Conservation (phyloP, 2,797 vertebrate genomes). For the Myotis planiceps region DNA sequence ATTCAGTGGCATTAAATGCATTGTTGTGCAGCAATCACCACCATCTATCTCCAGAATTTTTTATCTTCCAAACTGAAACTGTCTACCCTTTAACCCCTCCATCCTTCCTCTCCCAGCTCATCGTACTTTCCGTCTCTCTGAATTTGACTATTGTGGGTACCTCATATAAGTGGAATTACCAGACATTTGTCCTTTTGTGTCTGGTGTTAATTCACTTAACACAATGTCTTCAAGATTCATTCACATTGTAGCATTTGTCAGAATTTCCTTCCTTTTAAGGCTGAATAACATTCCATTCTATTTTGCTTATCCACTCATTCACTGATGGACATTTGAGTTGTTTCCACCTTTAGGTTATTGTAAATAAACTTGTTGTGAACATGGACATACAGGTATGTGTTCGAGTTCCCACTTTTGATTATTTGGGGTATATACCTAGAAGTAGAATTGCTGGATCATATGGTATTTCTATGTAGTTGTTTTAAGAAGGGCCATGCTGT, state of each 20-base stretch:
- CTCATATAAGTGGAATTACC: neutral
- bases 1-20: neutral
- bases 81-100: neutral
- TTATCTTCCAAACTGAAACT: neutral
- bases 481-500: neutral
- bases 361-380: neutral
- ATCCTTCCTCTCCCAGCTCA: neutral
- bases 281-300: neutral
- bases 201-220: neutral
- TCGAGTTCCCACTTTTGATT: neutral
- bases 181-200: neutral
- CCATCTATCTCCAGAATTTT: neutral
- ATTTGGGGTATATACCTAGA: neutral
- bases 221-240: neutral
- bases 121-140: neutral
- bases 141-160: neutral
- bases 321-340: neutral
- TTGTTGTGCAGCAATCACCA: neutral
- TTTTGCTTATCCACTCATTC: neutral
- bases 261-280: neutral
- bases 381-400: neutral
- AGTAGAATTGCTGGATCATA: neutral
- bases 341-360: neutral
- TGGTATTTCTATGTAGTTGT: neutral
- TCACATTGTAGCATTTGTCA: neutral